Conservation (phyloP, 2,113 vertebrate genomes). For the Triplophysa tibetana region DNA sequence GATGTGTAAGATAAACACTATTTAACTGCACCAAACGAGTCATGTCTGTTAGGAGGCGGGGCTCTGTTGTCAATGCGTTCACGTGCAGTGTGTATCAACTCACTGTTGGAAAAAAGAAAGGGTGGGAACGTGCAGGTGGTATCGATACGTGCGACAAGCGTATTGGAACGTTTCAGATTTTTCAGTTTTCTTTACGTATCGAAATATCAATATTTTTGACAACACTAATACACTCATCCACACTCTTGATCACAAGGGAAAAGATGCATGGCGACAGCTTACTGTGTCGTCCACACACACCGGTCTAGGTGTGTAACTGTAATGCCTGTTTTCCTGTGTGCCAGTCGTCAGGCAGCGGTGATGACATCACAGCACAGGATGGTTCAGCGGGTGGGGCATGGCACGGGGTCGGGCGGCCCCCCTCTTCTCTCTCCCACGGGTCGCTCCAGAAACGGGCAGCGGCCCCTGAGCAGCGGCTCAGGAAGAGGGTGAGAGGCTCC, state of each 20-base stretch:
- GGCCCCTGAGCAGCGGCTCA: constrained; percentile 73
- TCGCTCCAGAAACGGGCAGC: constrained; percentile 70
- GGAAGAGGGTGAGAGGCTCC: constrained; percentile 77
- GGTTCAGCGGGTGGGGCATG: constrained; percentile 65
- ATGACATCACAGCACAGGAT: constrained; percentile 63
- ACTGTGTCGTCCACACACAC: constrained; percentile 19
- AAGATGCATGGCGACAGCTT: constrained; percentile 16
- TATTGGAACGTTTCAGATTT: no score
- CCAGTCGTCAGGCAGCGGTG: constrained; percentile 76
- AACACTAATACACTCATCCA: neutral
- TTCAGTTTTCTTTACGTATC: no score
- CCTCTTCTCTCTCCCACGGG: constrained; percentile 60
- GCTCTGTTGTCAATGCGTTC: no score
- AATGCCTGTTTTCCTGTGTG: constrained; percentile 56
- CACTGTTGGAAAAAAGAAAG: no score
- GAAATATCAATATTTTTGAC: no score
- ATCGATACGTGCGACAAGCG: no score
- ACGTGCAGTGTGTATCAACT: no score
- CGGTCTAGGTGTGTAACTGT: constrained; percentile 41
- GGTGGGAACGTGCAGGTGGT: no score
- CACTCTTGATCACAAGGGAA: constrained; percentile 1
- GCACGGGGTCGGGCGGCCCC: constrained; percentile 65
- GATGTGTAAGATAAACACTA: no score
- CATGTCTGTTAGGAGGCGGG: no score
- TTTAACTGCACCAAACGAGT: no score